phyloP scores from a whole-genome alignment of 1,140 invertebrate species.

The Cryptotermes secundus region DNA sequence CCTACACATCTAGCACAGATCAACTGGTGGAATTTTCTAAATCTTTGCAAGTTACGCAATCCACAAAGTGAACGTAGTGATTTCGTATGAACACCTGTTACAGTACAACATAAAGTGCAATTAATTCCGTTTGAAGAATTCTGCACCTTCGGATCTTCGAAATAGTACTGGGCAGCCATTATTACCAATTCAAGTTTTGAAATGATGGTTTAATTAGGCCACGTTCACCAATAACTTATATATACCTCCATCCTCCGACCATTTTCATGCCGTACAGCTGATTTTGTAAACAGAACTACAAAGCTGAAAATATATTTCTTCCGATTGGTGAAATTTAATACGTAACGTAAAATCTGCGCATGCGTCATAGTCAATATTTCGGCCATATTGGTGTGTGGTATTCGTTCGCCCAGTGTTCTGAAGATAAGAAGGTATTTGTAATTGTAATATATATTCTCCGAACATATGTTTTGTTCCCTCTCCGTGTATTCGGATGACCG shows the following conservation, averaged over 20 bases:
- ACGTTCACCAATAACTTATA: too few species aligned
- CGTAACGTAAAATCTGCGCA: neutral
- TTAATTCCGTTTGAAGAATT: too few species aligned
- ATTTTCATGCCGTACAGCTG: neutral
- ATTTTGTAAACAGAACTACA: conserved; percentile 24
- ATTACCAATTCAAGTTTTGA: too few species aligned
- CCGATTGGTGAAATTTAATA: conserved; percentile 15
- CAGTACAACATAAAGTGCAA: too few species aligned
- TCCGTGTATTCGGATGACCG: neutral
- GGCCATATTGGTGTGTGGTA: conserved; percentile 29
- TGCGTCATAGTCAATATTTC: conserved; percentile 8
- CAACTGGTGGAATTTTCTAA: too few species aligned
- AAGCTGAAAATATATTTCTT: neutral
- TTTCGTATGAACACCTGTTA: too few species aligned
- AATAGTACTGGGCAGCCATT: too few species aligned
- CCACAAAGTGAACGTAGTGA: too few species aligned
- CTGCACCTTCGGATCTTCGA: too few species aligned
- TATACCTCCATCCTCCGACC: neutral
- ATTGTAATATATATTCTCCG: neutral
- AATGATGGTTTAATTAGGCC: too few species aligned
- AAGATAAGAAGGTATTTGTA: conserved; percentile 22
- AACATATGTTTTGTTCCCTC: conserved; percentile 18
- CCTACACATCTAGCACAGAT: too few species aligned
- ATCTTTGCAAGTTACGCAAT: too few species aligned
- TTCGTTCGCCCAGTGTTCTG: conserved; percentile 17